Evolutionary conservation across 2,797 vertebrate species (phyloP).

Genomic region (Rachycentron canadum): DNA sequence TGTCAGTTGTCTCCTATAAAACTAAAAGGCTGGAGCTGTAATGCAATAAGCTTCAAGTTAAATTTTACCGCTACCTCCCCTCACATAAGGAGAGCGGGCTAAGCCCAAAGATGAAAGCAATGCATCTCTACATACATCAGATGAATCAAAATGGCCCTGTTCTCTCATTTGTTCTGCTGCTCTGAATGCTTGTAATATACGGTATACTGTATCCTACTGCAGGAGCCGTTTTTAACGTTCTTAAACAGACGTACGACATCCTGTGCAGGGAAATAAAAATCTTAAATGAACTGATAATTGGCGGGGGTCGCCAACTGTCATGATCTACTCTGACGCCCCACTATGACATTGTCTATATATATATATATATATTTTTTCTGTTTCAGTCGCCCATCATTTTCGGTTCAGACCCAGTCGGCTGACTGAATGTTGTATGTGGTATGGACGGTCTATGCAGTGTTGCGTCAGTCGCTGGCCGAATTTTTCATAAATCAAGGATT

Average conservation of each 20-base stretch:
- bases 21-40: not conserved
- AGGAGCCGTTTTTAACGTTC: not conserved
- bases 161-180: not conserved
- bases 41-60: not conserved
- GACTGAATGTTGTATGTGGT: not conserved
- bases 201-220: not conserved
- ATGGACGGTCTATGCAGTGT: not conserved
- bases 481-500: too few species aligned
- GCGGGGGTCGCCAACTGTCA: not conserved
- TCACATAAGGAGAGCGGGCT: not conserved
- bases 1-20: not conserved
- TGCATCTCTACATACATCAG: too few species aligned
- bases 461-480: too few species aligned
- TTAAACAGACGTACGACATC: constrained; percentile 1
- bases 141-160: not conserved
- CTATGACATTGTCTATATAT: not conserved
- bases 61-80: too few species aligned
- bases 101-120: constrained; percentile 6
- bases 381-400: not conserved
- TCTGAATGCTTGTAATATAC: constrained; percentile 1
- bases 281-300: constrained; percentile 1
- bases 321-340: not conserved
- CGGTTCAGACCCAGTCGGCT: not conserved
- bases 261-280: not conserved
- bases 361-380: too few species aligned